These are phyloP conservation scores for Apis laboriosa DNA, from an alignment of 1,140 invertebrate genomes.

Conservation along the genomic window DNA sequence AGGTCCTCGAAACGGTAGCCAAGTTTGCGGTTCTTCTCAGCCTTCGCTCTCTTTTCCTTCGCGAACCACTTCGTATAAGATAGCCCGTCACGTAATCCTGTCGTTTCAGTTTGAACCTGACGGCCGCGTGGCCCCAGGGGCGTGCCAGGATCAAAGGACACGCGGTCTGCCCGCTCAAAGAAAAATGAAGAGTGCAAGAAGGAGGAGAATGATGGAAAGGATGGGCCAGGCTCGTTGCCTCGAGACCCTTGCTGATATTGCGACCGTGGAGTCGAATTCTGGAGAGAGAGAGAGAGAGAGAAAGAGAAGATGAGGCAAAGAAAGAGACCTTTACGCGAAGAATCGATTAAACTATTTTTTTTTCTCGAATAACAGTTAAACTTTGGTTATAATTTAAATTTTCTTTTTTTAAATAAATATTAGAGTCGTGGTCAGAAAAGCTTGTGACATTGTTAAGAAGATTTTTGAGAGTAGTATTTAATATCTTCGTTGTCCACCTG, in stretches of 20 bases:
- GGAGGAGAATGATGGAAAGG: too few relatives aligned
- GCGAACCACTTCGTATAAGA: conserved; percentile 24
- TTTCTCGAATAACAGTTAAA: too few relatives aligned
- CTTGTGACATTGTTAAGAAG: too few relatives aligned
- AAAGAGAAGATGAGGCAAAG: too few relatives aligned
- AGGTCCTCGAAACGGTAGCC: conserved; percentile 19
- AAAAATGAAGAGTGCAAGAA: conserved; percentile 15
- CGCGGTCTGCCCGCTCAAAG: conserved; percentile 17
- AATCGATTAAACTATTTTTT: conserved; percentile 17
- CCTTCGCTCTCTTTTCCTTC: conserved; percentile 1
- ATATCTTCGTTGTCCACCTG: too few relatives aligned
- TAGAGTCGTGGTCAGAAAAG: too few relatives aligned
- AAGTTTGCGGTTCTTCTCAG: conserved; percentile 8
- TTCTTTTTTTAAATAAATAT: too few relatives aligned
- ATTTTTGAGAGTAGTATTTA: too few relatives aligned
- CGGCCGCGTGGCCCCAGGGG: conserved; percentile 33
- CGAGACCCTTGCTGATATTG: conserved; percentile 25
- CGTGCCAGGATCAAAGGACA: conserved; percentile 57
- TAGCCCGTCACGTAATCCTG: conserved; percentile 27
- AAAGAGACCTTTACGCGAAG: neutral
- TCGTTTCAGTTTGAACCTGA: conserved; percentile 56
- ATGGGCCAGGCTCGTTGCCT: too few relatives aligned
- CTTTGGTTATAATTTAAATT: too few relatives aligned
- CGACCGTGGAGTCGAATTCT: neutral
- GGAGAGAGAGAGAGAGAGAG: too few relatives aligned